Conservation (phyloP, 2,113 vertebrate genomes). For the Gobio gobio region DNA sequence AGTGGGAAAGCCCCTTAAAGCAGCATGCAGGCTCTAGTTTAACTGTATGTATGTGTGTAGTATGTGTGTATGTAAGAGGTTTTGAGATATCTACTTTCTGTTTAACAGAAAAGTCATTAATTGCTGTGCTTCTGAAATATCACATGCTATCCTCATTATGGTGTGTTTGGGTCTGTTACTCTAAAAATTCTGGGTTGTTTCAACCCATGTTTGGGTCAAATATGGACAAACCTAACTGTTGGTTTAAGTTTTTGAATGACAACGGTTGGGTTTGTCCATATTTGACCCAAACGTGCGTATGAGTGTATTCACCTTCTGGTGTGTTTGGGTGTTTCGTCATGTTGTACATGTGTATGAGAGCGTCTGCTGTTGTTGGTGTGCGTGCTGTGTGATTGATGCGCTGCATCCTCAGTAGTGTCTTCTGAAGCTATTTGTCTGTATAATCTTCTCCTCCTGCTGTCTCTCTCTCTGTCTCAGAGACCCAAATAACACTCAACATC, state of each 20-base stretch:
- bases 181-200: too few relatives aligned
- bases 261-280: too few relatives aligned
- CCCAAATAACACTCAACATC: not conserved
- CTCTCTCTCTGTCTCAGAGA: not conserved
- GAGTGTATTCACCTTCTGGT: not conserved
- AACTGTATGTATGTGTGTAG: not conserved
- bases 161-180: not conserved
- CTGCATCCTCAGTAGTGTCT: slow-evolving; percentile 52
- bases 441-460: slow-evolving; percentile 48
- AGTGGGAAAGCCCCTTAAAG: slow-evolving; percentile 43
- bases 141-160: not conserved
- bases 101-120: not conserved
- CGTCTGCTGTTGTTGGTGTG: not conserved
- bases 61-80: slow-evolving; percentile 13
- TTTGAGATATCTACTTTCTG: slow-evolving; percentile 27
- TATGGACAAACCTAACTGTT: too few relatives aligned
- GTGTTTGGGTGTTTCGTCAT: slow-evolving; percentile 18
- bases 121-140: slow-evolving; percentile 8
- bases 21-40: slow-evolving; percentile 27
- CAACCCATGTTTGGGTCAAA: too few relatives aligned
- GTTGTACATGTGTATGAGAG: not conserved
- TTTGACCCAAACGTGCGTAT: not conserved
- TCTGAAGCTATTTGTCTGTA: slow-evolving; percentile 51
- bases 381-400: slow-evolving; percentile 46
- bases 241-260: too few relatives aligned